Evolutionary conservation across 2,888 invertebrate genomes (phyloP).

Genomic region (Lacanobia oleracea): DNA sequence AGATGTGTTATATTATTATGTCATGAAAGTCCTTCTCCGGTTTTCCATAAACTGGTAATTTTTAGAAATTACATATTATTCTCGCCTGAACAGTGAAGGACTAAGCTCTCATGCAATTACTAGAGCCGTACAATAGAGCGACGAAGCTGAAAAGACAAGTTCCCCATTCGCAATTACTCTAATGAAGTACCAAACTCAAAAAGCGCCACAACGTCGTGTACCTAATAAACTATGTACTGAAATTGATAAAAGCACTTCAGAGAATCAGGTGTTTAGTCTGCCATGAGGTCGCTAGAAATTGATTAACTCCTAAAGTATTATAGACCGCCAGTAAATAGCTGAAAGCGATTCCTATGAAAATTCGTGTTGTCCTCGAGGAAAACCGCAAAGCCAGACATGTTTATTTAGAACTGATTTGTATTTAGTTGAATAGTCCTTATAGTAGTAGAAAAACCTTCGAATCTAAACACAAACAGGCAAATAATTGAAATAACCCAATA

Average conservation of each 20-base stretch:
- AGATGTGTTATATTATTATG: not conserved
- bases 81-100: not conserved
- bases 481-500: too few relatives aligned
- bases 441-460: not conserved
- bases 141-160: not conserved
- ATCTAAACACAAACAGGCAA: conserved; percentile 22
- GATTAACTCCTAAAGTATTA: conserved; percentile 1
- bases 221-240: conserved; percentile 24
- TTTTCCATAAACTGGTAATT: not conserved
- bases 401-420: not conserved
- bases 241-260: conserved; percentile 36
- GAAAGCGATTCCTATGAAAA: conserved; percentile 30
- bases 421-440: not conserved
- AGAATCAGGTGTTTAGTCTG: conserved; percentile 44
- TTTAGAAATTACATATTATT: not conserved
- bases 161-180: conserved; percentile 16
- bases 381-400: conserved; percentile 38
- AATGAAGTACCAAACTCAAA: conserved; percentile 21
- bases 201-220: conserved; percentile 5
- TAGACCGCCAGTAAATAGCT: not conserved
- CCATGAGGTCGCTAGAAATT: conserved; percentile 21
- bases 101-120: conserved; percentile 1
- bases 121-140: not conserved
- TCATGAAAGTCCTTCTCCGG: not conserved
- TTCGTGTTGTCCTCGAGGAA: conserved; percentile 30